Evolutionary conservation across 2,113 vertebrate species (phyloP).

Genomic region (Mastomys natalensis): DNA sequence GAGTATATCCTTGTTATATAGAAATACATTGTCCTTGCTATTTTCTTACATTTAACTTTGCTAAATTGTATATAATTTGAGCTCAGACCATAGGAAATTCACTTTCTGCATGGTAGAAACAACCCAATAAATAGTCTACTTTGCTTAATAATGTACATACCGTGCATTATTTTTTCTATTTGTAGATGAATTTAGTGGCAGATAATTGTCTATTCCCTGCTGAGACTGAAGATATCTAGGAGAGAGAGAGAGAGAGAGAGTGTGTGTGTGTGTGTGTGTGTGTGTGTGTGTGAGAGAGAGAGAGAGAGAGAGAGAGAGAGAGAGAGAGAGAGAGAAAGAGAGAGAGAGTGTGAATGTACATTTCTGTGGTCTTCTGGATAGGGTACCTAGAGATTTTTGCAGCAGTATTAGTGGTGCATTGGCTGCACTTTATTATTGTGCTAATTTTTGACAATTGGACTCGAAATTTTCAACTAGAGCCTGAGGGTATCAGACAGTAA

Average conservation of each 20-base stretch:
- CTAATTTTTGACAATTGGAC: slow-evolving; percentile 77
- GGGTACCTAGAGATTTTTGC: slow-evolving; percentile 82
- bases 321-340: too few relatives aligned
- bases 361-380: slow-evolving; percentile 80
- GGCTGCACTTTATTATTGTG: slow-evolving; percentile 84
- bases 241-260: too few relatives aligned
- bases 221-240: slow-evolving; percentile 88
- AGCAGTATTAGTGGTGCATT: slow-evolving; percentile 82
- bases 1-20: slow-evolving; percentile 86
- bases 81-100: slow-evolving; percentile 89
- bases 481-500: slow-evolving; percentile 72
- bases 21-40: slow-evolving; percentile 86
- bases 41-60: slow-evolving; percentile 92
- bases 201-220: slow-evolving; percentile 88
- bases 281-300: neutral
- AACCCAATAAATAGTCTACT: slow-evolving; percentile 85
- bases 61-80: slow-evolving; percentile 91
- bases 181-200: slow-evolving; percentile 86
- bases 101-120: slow-evolving; percentile 89
- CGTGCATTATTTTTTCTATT: slow-evolving; percentile 88
- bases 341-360: neutral
- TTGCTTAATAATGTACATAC: slow-evolving; percentile 87
- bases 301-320: too few relatives aligned
- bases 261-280: neutral
- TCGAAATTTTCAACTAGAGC: slow-evolving; percentile 76